These are phyloP conservation scores for Dioctria rufipes DNA, from an alignment of 2,888 invertebrate species.

Conservation along the genomic window DNA sequence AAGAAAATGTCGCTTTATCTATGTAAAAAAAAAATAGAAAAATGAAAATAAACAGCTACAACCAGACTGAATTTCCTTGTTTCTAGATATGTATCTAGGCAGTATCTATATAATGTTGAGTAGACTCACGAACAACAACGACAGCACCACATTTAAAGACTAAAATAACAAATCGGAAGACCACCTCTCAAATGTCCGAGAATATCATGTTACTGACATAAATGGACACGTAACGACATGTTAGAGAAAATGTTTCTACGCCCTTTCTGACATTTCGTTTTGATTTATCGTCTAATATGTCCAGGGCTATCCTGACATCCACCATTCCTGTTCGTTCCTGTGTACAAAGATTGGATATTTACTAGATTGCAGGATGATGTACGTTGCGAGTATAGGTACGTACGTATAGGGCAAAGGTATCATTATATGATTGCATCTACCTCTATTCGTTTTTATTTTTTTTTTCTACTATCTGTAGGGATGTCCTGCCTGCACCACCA, in stretches of 20 bases:
- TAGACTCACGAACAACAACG: neutral
- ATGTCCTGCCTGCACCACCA: too few relatives aligned
- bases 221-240: constrained; percentile 65
- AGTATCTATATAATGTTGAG: too few relatives aligned
- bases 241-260: constrained; percentile 59
- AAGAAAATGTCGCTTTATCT: neutral
- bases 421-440: constrained; percentile 11
- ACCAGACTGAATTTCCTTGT: too few relatives aligned
- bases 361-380: neutral
- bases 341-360: constrained; percentile 10
- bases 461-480: too few relatives aligned
- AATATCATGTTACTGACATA: constrained; percentile 66
- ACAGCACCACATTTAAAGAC: neutral
- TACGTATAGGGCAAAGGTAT: neutral
- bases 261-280: constrained; percentile 65
- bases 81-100: too few relatives aligned
- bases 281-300: constrained; percentile 64
- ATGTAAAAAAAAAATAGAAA: neutral
- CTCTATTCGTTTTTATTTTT: too few relatives aligned
- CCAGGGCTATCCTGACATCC: constrained; percentile 26
- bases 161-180: constrained; percentile 34
- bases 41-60: too few relatives aligned
- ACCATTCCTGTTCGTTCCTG: neutral
- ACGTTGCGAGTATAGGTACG: neutral
- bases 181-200: constrained; percentile 54